Base-by-base conservation (phyloP, 2,113 vertebrate species). In the Stigmatopora nigra region DNA sequence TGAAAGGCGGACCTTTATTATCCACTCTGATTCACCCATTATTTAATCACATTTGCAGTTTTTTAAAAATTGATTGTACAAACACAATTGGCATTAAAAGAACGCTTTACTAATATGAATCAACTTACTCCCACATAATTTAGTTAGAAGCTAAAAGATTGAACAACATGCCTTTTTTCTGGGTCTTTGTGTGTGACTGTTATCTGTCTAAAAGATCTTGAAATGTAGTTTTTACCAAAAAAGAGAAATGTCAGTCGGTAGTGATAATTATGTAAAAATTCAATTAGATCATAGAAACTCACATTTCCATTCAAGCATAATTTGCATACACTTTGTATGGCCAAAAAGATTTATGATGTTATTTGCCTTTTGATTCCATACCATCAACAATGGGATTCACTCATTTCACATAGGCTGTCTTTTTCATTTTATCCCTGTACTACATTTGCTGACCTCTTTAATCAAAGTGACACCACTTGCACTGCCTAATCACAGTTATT, bases 401-500 rank as follows among this genome's bases (percentile, higher is more conserved):
- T 61, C 69, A 31, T 35, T 61, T 1, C 25, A 9, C 59, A 0
- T 59, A 16, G 16, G n/a, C 64, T 73, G 60, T 49, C 63, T 31
- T 22, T 55, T 65, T 25, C 35, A 64, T 70, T 83, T 80, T 48
- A 70, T 77, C 66, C 63, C 58, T 4, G 7, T 25, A 53, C 53
- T 65, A 45, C 65, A 53, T 76, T 65, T 35, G n/a, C 69, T 77
- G 51, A 0, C 69, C 63, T 31, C 45, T 56, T 45, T 67, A 69
- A 76, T 83, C 15, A 67, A 83, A 70, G 76, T 69, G 31, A 46
- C 70, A 70, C 68, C 49, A 22, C 19, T 70, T 75, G 60, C 55
- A 71, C 67, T 19, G 73, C 59, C 58, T 82, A 81, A 82, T 87
- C 81, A 82, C 71, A 61, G 75, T 76, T 82, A 83, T 87, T 80